Evolutionary conservation across 2,113 vertebrate species (phyloP).

Genomic region (Pholis gunnellus): DNA sequence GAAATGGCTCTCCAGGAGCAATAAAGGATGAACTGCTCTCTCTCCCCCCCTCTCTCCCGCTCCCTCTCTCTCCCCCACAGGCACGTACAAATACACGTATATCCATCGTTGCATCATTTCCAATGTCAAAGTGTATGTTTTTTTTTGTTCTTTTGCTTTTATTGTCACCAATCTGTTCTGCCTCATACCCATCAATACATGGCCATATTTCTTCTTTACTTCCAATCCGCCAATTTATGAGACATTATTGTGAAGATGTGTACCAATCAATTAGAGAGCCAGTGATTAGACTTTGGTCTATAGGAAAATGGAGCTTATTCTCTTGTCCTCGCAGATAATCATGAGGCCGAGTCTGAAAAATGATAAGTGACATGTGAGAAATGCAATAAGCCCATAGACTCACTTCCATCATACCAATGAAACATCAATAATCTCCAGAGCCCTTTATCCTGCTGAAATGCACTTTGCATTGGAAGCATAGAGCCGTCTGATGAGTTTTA

Average conservation of each 20-base stretch:
- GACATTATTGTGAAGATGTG: constrained; percentile 16
- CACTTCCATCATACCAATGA: constrained; percentile 62
- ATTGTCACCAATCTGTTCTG: constrained; percentile 50
- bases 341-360: constrained; percentile 43
- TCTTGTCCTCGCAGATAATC: constrained; percentile 53
- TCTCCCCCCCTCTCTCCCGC: constrained; percentile 58
- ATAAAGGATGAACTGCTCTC: constrained; percentile 83
- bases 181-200: constrained; percentile 8
- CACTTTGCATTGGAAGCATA: constrained; percentile 73
- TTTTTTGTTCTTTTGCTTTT: constrained; percentile 29
- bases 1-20: constrained; percentile 91
- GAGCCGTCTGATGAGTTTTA: constrained; percentile 75
- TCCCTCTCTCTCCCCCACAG: constrained; percentile 18
- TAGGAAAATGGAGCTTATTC: constrained; percentile 49
- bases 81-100: not conserved
- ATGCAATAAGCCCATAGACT: constrained; percentile 63
- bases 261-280: constrained; percentile 50
- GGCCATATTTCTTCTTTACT: constrained; percentile 6
- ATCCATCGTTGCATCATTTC: constrained; percentile 60
- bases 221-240: not conserved
- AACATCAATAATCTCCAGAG: constrained; percentile 67
- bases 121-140: constrained; percentile 53
- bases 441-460: constrained; percentile 68
- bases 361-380: constrained; percentile 54
- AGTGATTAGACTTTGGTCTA: constrained; percentile 34